Evolutionary conservation across 2,888 invertebrate species (phyloP), one percentile per base, ranked within the genome.

Genomic region (Melolontha melolontha): DNA sequence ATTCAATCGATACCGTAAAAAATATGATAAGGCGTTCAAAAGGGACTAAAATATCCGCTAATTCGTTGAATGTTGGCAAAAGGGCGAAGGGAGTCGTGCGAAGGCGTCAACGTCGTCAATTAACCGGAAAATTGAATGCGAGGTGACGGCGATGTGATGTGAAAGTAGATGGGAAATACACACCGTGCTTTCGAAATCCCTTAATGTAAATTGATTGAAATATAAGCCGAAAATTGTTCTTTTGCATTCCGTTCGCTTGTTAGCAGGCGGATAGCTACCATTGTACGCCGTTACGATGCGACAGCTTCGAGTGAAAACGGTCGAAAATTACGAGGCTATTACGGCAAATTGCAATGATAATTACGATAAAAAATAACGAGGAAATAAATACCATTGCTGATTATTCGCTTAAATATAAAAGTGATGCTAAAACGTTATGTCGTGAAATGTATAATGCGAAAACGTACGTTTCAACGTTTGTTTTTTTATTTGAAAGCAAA

Each of bases 181-280:
- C 34, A 34, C 34, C 34, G 34, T 34, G 34, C 34, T 6, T 34
- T 34, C 5, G 7, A 34, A 34, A 34, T 34, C 34, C 34, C 41
- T 16, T 55, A 55, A 55, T 41, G 40, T 41, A 40, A 55, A 55
- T 55, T 55, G 55, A 55, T 55, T 40, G 55, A 55, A 55, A 55
- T 40, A 55, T 55, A 22, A 40, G 55, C 50, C 55, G 55, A 55
- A 55, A 55, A 17, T 55, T 55, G 55, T 55, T 41, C 55, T 40
- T 55, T 55, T 22, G 40, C 41, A 14, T 14, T 22, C 34, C 50
- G 12, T 34, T n/a, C 12, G 52, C 29, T 27, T 50, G 22, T 17
- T 27, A 52, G 34, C 6, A 34, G 34, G 34, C 34, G 34, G 2
- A 34, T 10, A 34, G 34, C 1, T 14, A n/a, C 39, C 52, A 12